Evolutionary conservation across 2,888 invertebrate genomes (phyloP).

Genomic region (Calliphora vomitoria): DNA sequence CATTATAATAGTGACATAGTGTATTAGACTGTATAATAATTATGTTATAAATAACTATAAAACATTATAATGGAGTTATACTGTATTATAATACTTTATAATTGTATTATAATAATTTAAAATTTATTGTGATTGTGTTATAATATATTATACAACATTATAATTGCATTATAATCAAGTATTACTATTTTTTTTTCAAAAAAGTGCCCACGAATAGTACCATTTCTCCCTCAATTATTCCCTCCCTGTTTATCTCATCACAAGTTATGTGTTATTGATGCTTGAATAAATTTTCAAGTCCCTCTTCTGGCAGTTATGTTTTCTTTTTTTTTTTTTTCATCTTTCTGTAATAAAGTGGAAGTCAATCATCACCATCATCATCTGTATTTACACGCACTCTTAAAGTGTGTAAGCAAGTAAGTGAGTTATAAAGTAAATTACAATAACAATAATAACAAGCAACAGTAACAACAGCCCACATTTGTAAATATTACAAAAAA

Average conservation of each 20-base stretch:
- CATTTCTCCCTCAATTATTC: not conserved
- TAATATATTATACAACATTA: no score
- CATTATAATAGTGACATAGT: no score
- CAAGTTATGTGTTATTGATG: constrained; percentile 25
- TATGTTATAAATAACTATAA: no score
- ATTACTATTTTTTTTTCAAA: no score
- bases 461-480: constrained; percentile 51
- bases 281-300: constrained; percentile 59
- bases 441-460: constrained; percentile 48
- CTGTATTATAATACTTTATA: no score
- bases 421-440: constrained; percentile 59
- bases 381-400: constrained; percentile 55
- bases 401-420: constrained; percentile 49
- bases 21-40: no score
- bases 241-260: not conserved
- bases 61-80: no score
- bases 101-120: no score
- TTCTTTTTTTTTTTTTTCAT: not conserved
- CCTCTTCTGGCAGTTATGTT: constrained; percentile 40
- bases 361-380: constrained; percentile 64
- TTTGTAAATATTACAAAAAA: constrained; percentile 40
- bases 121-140: no score
- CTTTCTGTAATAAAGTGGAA: constrained; percentile 61
- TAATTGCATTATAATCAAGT: no score
- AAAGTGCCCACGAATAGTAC: not conserved